Evolutionary conservation across 2,797 vertebrate genomes (phyloP), one percentile per base, ranked within the genome.

Genomic region (Phalloptychus januarius): DNA sequence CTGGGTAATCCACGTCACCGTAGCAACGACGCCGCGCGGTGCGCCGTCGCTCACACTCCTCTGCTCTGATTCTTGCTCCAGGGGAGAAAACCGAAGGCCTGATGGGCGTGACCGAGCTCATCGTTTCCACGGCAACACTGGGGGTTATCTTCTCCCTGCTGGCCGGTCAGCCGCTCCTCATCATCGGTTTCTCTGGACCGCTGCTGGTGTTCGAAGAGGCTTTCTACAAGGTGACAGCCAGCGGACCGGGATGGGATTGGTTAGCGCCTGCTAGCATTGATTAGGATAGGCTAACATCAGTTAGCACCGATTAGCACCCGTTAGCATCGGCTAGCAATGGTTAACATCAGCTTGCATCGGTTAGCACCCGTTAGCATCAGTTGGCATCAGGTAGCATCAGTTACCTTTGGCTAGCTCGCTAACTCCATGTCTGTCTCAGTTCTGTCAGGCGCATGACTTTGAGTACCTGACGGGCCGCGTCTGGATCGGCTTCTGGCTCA

Each of bases 401-500:
- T 28, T 56, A 25, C 25, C 54, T 4, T 31, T n/a, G 10, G 54
- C 15, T 12, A 13, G 54, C 25, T n/a, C 3, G 5, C 74, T 50
- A 70, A 70, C 48, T 6, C 10, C 11, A 63, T 56, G 8, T 65
- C 54, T 63, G 18, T 1, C 69, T 71, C 92, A 99, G 98, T 99
- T 99, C 93, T 99, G 98, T 92, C 95, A 97, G 86, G 93, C 96
- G 75, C 97, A 98, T 87, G 93, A 96, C 78, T 96, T 97, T 42
- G 98, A 99, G 89, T 99, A 99, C 92, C 95, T 99, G 80, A 98
- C 98, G 0, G 97, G 97, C 74, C 97, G 98, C 4, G 98, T 99
- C 82, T 99, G 98, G 98, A 98, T 99, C 18, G 98, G 98, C 25
- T 96, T 98, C 82, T 99, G 98, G 98, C 97, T 99, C 85, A 95